Base-by-base conservation (phyloP, 2,113 vertebrate species). In the Butorides virescens region DNA sequence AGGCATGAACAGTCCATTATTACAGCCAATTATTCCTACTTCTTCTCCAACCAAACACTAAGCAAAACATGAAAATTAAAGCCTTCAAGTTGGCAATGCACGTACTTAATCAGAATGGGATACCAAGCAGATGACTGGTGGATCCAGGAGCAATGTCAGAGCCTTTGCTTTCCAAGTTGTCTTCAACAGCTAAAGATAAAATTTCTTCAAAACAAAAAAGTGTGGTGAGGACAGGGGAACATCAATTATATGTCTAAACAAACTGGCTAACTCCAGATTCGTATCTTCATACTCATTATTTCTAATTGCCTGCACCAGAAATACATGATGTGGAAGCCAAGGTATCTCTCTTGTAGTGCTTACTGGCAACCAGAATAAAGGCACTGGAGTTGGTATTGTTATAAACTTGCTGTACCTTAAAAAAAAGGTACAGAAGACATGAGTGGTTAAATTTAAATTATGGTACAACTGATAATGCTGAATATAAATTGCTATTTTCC, bases 61-160 rank as follows among this genome's bases (percentile, higher is more conserved):
- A 88, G 49, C 29, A 93, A 94, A 96, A 68, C 36, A 86, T 46
- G 68, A 81, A 96, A 94, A 92, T 92, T 71, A 91, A 86, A 91
- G 30, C 47, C 30, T 63, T 71, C 23, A 81, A 72, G 34, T 13
- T 90, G 75, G 36, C 68, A 67, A 34, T 37, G 21, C 55, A 65
- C 0, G 0, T 73, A 30, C 62, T 85, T 80, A 80, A n/a, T n/a
- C 65, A 91, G 59, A 90, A 83, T 3, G 0, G 29, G 59, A 39
- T 79, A 78, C n/a, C 13, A 58, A 63, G 50, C 39, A 88, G 59
- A 78, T 9, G 13, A 71, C 58, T 81, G 61, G 61, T 67, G 47
- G 44, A 67, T 77, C 30, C n/a, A 78, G 20, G 58, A 84, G 12
- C 39, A 78, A 27, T 44, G 39, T 56, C 58, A 71, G 18, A 67